phyloP scores from a whole-genome alignment of 2,888 invertebrate genomes.

The Microctonus hyperodae region DNA sequence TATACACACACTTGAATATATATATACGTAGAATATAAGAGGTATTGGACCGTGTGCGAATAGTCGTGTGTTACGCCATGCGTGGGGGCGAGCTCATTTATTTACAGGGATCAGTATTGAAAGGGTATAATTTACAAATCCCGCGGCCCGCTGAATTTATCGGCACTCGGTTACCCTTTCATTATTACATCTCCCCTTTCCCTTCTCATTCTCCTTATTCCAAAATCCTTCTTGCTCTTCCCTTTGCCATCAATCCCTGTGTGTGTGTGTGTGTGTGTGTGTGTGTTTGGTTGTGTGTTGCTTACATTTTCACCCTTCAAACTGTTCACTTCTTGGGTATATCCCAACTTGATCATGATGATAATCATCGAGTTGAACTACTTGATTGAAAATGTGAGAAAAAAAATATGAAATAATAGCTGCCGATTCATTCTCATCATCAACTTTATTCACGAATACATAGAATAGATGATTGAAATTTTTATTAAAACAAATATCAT shows the following conservation, averaged over 20 bases:
- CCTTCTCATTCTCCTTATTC: conserved; percentile 32
- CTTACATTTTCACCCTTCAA: conserved; percentile 50
- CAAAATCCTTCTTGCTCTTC: conserved; percentile 1
- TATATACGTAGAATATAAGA: not conserved
- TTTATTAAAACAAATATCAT: too few species aligned
- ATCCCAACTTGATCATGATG: conserved; percentile 31
- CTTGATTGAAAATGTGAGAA: conserved; percentile 44
- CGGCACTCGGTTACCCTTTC: conserved; percentile 63
- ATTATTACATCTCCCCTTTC: conserved; percentile 56
- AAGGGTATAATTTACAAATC: conserved; percentile 64
- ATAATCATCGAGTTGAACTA: conserved; percentile 43
- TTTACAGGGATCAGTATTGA: conserved; percentile 59
- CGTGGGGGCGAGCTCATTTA: conserved; percentile 58
- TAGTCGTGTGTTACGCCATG: conserved; percentile 45
- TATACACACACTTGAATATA: too few species aligned
- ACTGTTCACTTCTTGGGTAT: conserved; percentile 21
- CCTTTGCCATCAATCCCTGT: conserved; percentile 32
- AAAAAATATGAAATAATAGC: conserved; percentile 21
- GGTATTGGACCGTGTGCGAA: conserved; percentile 9
- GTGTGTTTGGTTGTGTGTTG: too few species aligned
- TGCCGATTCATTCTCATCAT: too few species aligned
- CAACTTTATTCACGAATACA: too few species aligned
- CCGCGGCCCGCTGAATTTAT: conserved; percentile 62
- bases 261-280: too few species aligned
- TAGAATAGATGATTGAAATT: too few species aligned